Base-by-base conservation (phyloP, 1,140 invertebrate genomes). In the Antheraea mylitta region DNA sequence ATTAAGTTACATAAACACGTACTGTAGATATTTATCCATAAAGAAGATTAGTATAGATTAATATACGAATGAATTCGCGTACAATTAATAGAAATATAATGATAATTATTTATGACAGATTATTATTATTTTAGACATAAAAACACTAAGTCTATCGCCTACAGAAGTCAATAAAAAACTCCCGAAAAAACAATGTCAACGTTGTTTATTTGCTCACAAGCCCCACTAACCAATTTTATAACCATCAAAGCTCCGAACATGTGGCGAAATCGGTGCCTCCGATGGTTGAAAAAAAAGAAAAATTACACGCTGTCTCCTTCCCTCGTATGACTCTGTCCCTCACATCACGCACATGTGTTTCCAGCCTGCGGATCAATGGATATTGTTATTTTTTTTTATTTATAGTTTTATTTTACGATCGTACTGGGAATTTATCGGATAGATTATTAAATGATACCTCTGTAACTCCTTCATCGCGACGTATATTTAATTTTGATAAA, bases 341-440 rank as follows among this genome's bases (percentile, higher is more conserved):
- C 5, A 70, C 59, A 64, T 18, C 7, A 38, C 4, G 11, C 73
- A 75, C 76, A 77, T 77, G 81, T 89, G 86, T 73, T 81, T 71
- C 72, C 78, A 80, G 78, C 70, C 70, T 86, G 85, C 72, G 77
- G 22, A 83, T 86, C 83, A 85, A 83, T 86, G 81, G 70, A 75
- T 80, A 79, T 86, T 82, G 74, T 83, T 85, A 82, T 83, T 53
- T 16, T 53, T 53, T 53, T 53, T 16, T 53, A 6, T 13, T 53
- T 53, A 83, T 83, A 85, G 76, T 80, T 79, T 76, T 74, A 75
- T 82, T 53, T 53, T 53, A 53, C 16, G 45, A 75, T 80, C 68
- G 45, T 81, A 60, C 68, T 64, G 53, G 64, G 69, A 75, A 77
- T 66, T 63, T 68, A 69, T 68, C 60, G 67, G 66, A n/a, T n/a